phyloP scores from a whole-genome alignment of 2,888 invertebrate genomes.

The Tenthredo mesomela region DNA sequence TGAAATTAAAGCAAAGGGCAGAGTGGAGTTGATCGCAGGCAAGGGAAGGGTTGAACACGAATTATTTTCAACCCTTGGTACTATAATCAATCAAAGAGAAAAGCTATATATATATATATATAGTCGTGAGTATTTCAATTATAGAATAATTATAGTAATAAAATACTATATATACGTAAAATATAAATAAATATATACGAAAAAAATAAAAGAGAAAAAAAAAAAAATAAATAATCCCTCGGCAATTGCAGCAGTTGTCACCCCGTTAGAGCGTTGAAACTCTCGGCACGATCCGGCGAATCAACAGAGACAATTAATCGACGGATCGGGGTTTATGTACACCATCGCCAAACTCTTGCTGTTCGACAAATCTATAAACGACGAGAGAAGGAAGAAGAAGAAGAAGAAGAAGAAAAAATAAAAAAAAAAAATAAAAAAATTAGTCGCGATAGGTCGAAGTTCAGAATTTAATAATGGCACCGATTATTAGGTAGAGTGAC shows the following conservation, averaged over 20 bases:
- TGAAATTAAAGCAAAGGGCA: slow-evolving; percentile 55
- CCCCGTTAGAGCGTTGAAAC: slow-evolving; percentile 60
- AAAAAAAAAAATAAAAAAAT: not conserved
- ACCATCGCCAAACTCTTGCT: slow-evolving; percentile 11
- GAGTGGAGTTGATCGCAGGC: not conserved
- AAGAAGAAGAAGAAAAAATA: not conserved
- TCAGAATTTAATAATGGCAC: not conserved
- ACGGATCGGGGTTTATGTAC: slow-evolving; percentile 54
- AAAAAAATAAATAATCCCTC: not conserved
- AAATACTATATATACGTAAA: not conserved
- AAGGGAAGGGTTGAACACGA: slow-evolving; percentile 69
- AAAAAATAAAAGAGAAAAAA: not conserved
- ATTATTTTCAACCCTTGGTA: not conserved
- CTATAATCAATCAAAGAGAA: not conserved
- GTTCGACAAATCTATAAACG: slow-evolving; percentile 71
- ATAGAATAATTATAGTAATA: too few species aligned
- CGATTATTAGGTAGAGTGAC: too few species aligned
- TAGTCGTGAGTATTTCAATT: too few species aligned
- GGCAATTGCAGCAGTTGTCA: not conserved
- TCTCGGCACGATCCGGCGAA: slow-evolving; percentile 76
- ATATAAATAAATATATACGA: not conserved
- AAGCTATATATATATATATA: not conserved
- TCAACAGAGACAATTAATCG: slow-evolving; percentile 77
- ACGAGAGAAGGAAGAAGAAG: not conserved
- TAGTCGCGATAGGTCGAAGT: not conserved